A percentile compares a stretch with the other conserved stretches of the same genome.
Evolutionary conservation across 92 coral and sea anemone genomes (phyloP).

Genomic region (Ricordea florida): DNA sequence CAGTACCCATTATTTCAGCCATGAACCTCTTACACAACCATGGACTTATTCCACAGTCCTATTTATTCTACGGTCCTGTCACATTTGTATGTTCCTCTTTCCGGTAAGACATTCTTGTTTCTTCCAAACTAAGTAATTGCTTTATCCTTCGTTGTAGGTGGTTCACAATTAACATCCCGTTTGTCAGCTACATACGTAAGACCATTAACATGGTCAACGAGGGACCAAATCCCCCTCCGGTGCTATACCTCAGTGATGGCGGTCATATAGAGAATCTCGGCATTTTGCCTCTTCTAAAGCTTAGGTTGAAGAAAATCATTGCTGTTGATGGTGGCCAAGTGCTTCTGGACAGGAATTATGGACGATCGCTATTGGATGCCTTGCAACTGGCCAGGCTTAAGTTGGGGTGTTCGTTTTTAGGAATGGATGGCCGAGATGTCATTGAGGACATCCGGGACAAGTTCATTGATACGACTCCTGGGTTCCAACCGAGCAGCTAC

Average conservation of each 20-base stretch:
- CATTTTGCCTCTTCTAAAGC: slow-evolving; percentile 44
- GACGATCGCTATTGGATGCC: background rate
- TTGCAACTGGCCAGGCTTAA: slow-evolving; percentile 66
- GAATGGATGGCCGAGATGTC: slow-evolving; percentile 75
- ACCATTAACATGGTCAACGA: background rate
- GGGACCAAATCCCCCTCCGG: slow-evolving; percentile 73
- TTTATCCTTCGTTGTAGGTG: too few relatives aligned
- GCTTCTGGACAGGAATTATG: slow-evolving; percentile 3
- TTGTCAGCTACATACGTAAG: background rate
- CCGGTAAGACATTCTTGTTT: too few relatives aligned
- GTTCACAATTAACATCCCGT: background rate
- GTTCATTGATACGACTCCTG: slow-evolving; percentile 56
- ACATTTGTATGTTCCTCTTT: too few relatives aligned
- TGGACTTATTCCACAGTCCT: too few relatives aligned
- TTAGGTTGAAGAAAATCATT: slow-evolving; percentile 17
- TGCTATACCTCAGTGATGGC: slow-evolving; percentile 63
- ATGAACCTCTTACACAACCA: too few relatives aligned
- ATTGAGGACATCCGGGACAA: slow-evolving; percentile 71
- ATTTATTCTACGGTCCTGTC: too few relatives aligned
- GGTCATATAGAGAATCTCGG: slow-evolving; percentile 77
- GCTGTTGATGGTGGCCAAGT: slow-evolving; percentile 36
- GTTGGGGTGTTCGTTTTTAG: slow-evolving; percentile 79
- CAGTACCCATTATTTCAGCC: too few relatives aligned
- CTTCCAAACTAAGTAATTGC: too few relatives aligned
- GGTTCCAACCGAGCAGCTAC: slow-evolving; percentile 80